Evolutionary conservation across 2,888 invertebrate genomes (phyloP).

Genomic region (Pilophorus perplexus): DNA sequence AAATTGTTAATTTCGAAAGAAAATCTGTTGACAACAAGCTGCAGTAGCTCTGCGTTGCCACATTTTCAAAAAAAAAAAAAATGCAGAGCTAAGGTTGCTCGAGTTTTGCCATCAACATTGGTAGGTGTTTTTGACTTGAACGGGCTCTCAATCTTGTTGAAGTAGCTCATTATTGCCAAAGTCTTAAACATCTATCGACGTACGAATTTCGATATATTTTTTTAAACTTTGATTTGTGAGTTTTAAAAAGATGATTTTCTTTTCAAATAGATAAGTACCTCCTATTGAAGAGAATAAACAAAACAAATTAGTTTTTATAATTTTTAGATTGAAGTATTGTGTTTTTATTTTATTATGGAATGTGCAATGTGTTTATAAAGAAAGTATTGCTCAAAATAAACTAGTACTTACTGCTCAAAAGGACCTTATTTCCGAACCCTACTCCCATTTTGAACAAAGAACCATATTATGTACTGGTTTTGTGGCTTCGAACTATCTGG

Average conservation of each 20-base stretch:
- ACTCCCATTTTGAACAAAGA: not conserved
- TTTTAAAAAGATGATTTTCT: not conserved
- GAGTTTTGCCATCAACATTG: no score
- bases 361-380: constrained; percentile 45
- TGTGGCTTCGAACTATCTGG: no score
- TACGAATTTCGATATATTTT: no score
- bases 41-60: no score
- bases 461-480: no score
- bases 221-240: no score
- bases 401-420: constrained; percentile 45
- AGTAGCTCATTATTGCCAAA: constrained; percentile 21
- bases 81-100: no score
- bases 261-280: not conserved
- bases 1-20: no score
- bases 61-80: no score
- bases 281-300: constrained; percentile 4
- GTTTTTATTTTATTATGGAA: constrained; percentile 36
- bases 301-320: constrained; percentile 30
- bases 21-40: no score
- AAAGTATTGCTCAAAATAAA: constrained; percentile 46
- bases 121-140: constrained; percentile 30
- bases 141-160: not conserved
- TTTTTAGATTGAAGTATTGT: constrained; percentile 32
- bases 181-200: constrained; percentile 36
- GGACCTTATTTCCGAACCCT: not conserved